These are phyloP conservation scores for Athetis lepigone DNA, from an alignment of 2,888 invertebrate species.

Conservation along the genomic window DNA sequence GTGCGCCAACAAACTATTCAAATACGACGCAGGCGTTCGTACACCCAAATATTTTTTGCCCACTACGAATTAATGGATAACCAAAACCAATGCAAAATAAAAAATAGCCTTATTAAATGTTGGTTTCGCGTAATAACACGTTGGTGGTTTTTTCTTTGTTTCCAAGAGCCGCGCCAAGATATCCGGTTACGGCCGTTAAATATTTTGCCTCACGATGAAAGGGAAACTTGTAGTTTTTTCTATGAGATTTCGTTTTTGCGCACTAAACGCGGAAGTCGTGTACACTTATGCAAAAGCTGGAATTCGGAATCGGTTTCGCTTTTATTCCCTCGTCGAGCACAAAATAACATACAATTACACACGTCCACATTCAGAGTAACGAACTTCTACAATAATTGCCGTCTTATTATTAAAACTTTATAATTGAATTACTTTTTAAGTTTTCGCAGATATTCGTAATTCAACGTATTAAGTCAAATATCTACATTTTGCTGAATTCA, in stretches of 20 bases:
- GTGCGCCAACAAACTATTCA: conserved; percentile 88
- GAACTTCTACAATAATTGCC: conserved; percentile 76
- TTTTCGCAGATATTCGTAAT: conserved; percentile 81
- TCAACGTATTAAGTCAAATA: conserved; percentile 84
- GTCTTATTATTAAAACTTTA: conserved; percentile 75
- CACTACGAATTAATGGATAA: conserved; percentile 89
- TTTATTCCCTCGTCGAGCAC: conserved; percentile 77
- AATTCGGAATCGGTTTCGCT: conserved; percentile 85
- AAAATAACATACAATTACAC: conserved; percentile 87
- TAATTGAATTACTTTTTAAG: conserved; percentile 73
- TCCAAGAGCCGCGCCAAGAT: conserved; percentile 86
- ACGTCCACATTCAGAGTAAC: conserved; percentile 75
- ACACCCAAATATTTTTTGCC: conserved; percentile 85
- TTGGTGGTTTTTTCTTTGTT: conserved; percentile 90
- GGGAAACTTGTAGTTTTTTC: conserved; percentile 89
- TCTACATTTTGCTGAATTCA: conserved; percentile 85
- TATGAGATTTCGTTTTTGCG: conserved; percentile 86
- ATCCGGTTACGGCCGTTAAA: conserved; percentile 90
- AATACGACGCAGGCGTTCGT: conserved; percentile 84
- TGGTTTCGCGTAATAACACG: conserved; percentile 90
- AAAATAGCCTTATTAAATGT: conserved; percentile 90
- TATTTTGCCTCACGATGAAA: conserved; percentile 89
- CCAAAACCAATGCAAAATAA: conserved; percentile 88
- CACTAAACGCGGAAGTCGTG: conserved; percentile 86
- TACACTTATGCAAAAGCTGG: conserved; percentile 88